phyloP scores from a whole-genome alignment of 1,140 invertebrate species.

The Lordiphosa stackelbergi region DNA sequence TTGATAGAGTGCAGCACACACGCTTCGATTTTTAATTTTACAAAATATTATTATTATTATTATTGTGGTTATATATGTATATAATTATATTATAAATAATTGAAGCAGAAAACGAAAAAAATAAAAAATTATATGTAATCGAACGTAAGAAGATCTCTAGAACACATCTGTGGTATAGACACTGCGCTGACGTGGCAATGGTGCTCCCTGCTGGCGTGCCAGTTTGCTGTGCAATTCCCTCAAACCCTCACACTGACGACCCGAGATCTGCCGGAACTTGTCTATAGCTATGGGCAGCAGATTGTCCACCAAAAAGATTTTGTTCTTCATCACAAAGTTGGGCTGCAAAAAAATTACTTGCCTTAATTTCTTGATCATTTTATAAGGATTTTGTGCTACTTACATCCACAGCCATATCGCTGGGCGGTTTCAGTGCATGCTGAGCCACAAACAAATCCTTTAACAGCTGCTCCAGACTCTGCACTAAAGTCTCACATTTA shows the following conservation, averaged over 20 bases:
- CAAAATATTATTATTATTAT: slow-evolving; percentile 73
- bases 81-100: slow-evolving; percentile 77
- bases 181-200: slow-evolving; percentile 70
- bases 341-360: slow-evolving; percentile 38
- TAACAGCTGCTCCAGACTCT: slow-evolving; percentile 59
- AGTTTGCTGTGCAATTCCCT: slow-evolving; percentile 58
- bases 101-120: slow-evolving; percentile 73
- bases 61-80: slow-evolving; percentile 77
- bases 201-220: slow-evolving; percentile 57
- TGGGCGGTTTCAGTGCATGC: slow-evolving; percentile 62
- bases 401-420: slow-evolving; percentile 70
- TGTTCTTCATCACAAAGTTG: slow-evolving; percentile 75
- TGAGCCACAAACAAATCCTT: slow-evolving; percentile 67
- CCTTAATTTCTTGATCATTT: neutral
- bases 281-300: slow-evolving; percentile 68
- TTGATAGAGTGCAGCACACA: slow-evolving; percentile 74
- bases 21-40: slow-evolving; percentile 76
- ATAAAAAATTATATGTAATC: slow-evolving; percentile 76
- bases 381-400: slow-evolving; percentile 6
- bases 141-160: slow-evolving; percentile 47
- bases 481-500: slow-evolving; percentile 63
- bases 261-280: slow-evolving; percentile 63
- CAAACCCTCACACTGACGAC: slow-evolving; percentile 53
- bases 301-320: slow-evolving; percentile 70
- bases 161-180: slow-evolving; percentile 75